Percentiles rank a stretch among this genome's conserved stretches.
phyloP scores from a whole-genome alignment of 2,888 invertebrate genomes.

The Dicyrtoma fusca region DNA sequence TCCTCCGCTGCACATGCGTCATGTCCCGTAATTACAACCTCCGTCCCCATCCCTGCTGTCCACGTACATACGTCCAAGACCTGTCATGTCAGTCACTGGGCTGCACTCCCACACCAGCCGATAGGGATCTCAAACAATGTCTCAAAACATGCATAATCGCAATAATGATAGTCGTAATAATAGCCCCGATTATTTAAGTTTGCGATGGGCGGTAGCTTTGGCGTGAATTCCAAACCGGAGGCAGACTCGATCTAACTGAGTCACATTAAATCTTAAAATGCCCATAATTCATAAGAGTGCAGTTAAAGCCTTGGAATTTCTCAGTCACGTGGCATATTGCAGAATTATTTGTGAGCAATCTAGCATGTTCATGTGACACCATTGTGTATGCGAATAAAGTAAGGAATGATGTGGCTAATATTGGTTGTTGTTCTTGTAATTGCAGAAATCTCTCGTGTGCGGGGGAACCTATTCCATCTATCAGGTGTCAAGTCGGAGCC shows the following conservation, averaged over 20 bases:
- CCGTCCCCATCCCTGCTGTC: no score
- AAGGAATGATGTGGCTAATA: background rate
- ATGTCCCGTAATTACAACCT: no score
- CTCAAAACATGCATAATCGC: no score
- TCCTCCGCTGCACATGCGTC: no score
- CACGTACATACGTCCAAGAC: no score
- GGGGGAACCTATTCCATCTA: slow-evolving; percentile 97
- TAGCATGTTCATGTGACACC: background rate
- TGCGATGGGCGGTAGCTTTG: slow-evolving; percentile 12
- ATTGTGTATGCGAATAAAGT: slow-evolving; percentile 12
- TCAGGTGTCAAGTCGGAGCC: slow-evolving; percentile 96
- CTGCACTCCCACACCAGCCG: no score
- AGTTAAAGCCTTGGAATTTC: background rate
- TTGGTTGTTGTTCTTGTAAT: slow-evolving; percentile 58
- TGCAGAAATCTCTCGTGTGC: slow-evolving; percentile 97
- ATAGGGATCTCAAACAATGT: no score
- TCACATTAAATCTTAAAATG: background rate
- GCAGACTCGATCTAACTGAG: background rate
- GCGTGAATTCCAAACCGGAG: slow-evolving; percentile 13
- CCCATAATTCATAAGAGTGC: background rate
- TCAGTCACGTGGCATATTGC: no score
- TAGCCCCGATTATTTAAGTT: background rate
- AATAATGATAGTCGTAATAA: no score
- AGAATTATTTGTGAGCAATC: no score
- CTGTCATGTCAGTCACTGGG: no score